Evolutionary conservation across 2,888 invertebrate genomes (phyloP).

Genomic region (Bhutanitis thaidina): DNA sequence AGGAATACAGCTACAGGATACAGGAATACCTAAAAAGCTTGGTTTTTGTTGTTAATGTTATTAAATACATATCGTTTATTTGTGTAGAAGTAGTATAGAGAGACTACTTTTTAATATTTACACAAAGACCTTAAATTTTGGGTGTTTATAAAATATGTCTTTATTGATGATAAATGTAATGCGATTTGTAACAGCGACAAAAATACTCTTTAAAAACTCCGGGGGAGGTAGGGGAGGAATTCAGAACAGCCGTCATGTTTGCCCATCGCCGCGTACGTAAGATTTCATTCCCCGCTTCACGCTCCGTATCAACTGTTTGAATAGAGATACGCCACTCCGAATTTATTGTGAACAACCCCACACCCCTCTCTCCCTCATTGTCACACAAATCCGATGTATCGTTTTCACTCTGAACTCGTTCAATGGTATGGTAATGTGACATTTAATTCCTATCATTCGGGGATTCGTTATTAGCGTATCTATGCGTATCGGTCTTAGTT

Average conservation of each 20-base stretch:
- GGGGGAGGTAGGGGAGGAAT: slow-evolving; percentile 29
- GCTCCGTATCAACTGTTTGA: slow-evolving; percentile 74
- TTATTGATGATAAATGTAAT: not conserved
- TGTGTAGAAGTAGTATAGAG: no score
- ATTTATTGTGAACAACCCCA: slow-evolving; percentile 64
- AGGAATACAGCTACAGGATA: no score
- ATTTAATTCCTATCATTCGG: slow-evolving; percentile 66
- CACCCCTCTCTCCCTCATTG: slow-evolving; percentile 42
- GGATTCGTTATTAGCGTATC: slow-evolving; percentile 44
- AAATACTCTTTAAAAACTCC: slow-evolving; percentile 7
- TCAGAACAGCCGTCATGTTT: slow-evolving; percentile 48
- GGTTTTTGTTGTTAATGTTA: no score
- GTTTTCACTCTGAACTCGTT: slow-evolving; percentile 66
- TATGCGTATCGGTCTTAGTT: slow-evolving; percentile 4
- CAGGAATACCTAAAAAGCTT: no score
- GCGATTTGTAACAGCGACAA: slow-evolving; percentile 16
- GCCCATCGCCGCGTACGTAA: slow-evolving; percentile 63
- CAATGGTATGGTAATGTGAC: slow-evolving; percentile 71
- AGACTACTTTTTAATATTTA: no score
- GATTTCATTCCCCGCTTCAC: slow-evolving; percentile 61
- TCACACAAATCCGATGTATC: slow-evolving; percentile 73
- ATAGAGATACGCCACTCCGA: slow-evolving; percentile 72
- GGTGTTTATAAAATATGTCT: not conserved
- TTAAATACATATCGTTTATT: no score
- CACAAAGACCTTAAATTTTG: not conserved